Percentiles rank a stretch among this genome's conserved stretches.
These are phyloP conservation scores for Toxonevra muliebris DNA, from an alignment of 2,888 invertebrate species.

Conservation along the genomic window DNA sequence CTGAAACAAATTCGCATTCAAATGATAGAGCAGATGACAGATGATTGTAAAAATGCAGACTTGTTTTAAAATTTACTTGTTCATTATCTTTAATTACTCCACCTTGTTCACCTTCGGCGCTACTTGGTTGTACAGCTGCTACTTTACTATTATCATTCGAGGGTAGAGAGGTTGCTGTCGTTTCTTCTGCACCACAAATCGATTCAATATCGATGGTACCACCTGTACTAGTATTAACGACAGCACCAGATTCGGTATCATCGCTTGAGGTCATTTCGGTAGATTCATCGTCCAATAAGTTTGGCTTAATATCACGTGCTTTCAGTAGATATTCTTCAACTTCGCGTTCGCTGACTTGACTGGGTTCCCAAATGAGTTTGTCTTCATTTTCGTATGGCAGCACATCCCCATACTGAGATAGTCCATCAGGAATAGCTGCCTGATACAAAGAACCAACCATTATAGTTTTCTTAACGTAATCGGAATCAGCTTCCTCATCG, in stretches of 20 bases:
- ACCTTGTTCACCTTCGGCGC: conserved; percentile 25
- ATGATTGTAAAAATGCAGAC: not conserved
- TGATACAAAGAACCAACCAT: conserved; percentile 96
- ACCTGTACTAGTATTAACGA: not conserved
- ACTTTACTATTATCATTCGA: conserved; percentile 16
- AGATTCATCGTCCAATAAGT: conserved; percentile 33
- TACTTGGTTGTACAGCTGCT: not conserved
- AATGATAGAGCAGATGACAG: not conserved
- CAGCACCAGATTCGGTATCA: not conserved
- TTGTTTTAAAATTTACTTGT: conserved; percentile 64
- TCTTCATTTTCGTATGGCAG: conserved; percentile 95
- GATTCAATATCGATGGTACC: conserved; percentile 1
- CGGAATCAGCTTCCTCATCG: conserved; percentile 54
- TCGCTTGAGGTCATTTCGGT: conserved; percentile 22
- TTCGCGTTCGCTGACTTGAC: conserved; percentile 73
- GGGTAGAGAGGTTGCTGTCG: not conserved
- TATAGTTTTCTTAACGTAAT: conserved; percentile 71
- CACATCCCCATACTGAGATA: conserved; percentile 93
- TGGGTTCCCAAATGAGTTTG: conserved; percentile 92
- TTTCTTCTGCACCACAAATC: not conserved
- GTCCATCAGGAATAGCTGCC: conserved; percentile 90
- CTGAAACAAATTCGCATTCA: conserved; percentile 70
- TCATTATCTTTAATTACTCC: conserved; percentile 74
- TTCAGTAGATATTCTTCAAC: conserved; percentile 82
- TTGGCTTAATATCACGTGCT: conserved; percentile 53